Conservation (phyloP, 2,113 vertebrate genomes). For the Entomyzon cyanotis region DNA sequence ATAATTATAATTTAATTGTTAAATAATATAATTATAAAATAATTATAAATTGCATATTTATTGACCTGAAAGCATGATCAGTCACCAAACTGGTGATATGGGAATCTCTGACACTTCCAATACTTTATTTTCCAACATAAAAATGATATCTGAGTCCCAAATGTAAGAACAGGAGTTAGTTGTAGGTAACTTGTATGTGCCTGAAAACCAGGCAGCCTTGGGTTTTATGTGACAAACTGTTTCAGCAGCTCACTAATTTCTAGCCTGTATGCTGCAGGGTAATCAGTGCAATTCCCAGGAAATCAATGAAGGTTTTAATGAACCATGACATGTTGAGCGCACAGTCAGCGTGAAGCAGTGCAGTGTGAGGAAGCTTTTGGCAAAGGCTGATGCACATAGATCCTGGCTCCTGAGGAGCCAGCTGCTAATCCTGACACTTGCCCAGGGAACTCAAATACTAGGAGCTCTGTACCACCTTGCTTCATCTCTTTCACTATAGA, state of each 20-base stretch:
- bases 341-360: slow-evolving; percentile 7
- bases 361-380: slow-evolving; percentile 16
- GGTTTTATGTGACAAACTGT: background rate
- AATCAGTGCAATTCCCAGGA: slow-evolving; percentile 62
- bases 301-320: slow-evolving; percentile 52
- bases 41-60: background rate
- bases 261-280: slow-evolving; percentile 8
- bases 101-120: background rate
- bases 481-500: background rate
- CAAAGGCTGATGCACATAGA: background rate
- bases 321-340: background rate
- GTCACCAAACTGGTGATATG: background rate
- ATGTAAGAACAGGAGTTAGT: background rate
- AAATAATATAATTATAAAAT: background rate
- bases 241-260: slow-evolving; percentile 35
- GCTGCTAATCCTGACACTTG: slow-evolving; percentile 10
- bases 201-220: background rate
- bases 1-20: background rate
- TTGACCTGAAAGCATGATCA: background rate
- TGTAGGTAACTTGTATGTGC: background rate
- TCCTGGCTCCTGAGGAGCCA: background rate
- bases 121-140: background rate
- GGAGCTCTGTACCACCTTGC: background rate
- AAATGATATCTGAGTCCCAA: background rate
- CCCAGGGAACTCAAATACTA: background rate